A percentile compares a stretch with the other conserved stretches of the same genome.
phyloP scores from a whole-genome alignment of 2,888 invertebrate genomes.

The Fabriciana adippe region DNA sequence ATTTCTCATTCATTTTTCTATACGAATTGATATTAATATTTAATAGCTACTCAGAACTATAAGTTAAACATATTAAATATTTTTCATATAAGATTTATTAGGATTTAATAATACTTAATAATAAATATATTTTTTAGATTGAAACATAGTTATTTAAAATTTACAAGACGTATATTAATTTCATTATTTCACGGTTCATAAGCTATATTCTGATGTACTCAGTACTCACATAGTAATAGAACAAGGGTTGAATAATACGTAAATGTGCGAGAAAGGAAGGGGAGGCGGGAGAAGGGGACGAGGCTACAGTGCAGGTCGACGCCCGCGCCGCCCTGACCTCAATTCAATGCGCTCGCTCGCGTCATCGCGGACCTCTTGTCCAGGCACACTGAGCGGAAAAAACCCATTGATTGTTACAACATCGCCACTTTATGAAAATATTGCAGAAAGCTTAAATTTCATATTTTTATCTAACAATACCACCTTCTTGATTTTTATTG shows the following conservation, averaged over 20 bases:
- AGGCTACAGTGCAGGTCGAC: constrained; percentile 76
- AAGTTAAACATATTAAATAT: no score
- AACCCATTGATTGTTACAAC: constrained; percentile 43
- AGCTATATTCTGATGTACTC: constrained; percentile 10
- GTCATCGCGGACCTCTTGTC: constrained; percentile 80
- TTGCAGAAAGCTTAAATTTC: constrained; percentile 22
- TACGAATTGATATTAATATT: not conserved
- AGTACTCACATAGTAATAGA: constrained; percentile 40
- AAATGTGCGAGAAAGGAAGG: constrained; percentile 46
- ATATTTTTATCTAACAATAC: not conserved
- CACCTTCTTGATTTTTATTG: no score
- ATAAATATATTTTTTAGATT: not conserved
- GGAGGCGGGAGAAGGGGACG: constrained; percentile 51
- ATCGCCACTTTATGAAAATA: constrained; percentile 36
- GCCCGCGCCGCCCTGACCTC: constrained; percentile 81
- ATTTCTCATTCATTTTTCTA: constrained; percentile 25
- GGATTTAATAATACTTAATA: no score
- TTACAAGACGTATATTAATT: not conserved
- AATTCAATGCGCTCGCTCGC: constrained; percentile 74
- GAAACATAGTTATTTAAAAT: not conserved
- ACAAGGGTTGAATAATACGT: constrained; percentile 28
- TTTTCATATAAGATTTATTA: no score
- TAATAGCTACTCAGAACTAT: not conserved
- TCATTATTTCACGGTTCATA: not conserved
- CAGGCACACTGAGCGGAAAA: constrained; percentile 77